phyloP scores from a whole-genome alignment of 1,140 invertebrate genomes.

The Atopsyche davidsoni region DNA sequence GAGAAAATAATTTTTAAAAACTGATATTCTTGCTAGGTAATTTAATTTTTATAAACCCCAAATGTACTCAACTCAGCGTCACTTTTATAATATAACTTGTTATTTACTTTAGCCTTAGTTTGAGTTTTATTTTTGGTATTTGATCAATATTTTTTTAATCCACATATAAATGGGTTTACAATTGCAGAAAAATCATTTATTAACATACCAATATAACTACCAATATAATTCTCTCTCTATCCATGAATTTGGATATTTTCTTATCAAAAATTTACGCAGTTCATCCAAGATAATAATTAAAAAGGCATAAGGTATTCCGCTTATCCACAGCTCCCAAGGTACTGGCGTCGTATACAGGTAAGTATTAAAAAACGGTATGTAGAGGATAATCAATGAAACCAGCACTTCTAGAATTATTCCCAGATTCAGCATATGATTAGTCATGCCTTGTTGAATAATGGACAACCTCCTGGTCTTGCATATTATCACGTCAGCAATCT shows the following conservation, averaged over 20 bases:
- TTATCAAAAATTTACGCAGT: slow-evolving; percentile 63
- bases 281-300: slow-evolving; percentile 74
- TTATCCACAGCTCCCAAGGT: slow-evolving; percentile 64
- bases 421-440: slow-evolving; percentile 64
- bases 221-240: slow-evolving; percentile 78
- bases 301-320: slow-evolving; percentile 66
- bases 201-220: slow-evolving; percentile 40
- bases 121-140: no score
- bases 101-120: no score
- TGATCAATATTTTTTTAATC: no score
- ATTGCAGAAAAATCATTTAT: no score
- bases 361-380: slow-evolving; percentile 62
- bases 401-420: slow-evolving; percentile 62
- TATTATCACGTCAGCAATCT: slow-evolving; percentile 74
- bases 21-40: no score
- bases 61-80: no score
- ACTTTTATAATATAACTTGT: no score
- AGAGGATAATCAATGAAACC: slow-evolving; percentile 59
- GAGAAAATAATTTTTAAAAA: no score
- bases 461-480: slow-evolving; percentile 76
- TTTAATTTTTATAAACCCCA: no score
- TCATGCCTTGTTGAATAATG: slow-evolving; percentile 72
- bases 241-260: slow-evolving; percentile 68
- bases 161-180: no score
- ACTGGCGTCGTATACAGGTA: slow-evolving; percentile 51